These are phyloP conservation scores for Meta bourneti DNA, from an alignment of 2,888 invertebrate genomes.

Conservation along the genomic window DNA sequence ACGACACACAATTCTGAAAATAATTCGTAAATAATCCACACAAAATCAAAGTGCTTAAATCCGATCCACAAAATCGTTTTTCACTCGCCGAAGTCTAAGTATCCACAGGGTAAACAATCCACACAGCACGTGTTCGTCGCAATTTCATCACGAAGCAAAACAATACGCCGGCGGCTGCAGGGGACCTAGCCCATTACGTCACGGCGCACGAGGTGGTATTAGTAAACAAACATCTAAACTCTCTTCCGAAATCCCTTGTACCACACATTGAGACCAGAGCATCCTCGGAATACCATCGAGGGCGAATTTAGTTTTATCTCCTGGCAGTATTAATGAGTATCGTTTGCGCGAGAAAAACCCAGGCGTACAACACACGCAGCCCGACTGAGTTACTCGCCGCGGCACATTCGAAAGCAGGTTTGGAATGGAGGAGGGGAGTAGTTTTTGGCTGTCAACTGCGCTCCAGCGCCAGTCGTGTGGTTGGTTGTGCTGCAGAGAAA, in stretches of 20 bases:
- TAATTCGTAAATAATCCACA: not conserved
- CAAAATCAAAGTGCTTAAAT: slow-evolving; percentile 4
- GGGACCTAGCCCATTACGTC: slow-evolving; percentile 55
- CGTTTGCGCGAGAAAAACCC: not conserved
- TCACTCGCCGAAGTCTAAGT: not conserved
- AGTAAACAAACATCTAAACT: slow-evolving; percentile 43
- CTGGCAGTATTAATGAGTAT: not conserved
- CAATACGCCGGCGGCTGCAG: slow-evolving; percentile 40
- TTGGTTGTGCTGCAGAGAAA: slow-evolving; percentile 27
- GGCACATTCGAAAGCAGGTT: not conserved
- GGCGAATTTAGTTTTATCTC: not conserved
- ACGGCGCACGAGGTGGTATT: slow-evolving; percentile 38
- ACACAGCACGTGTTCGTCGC: slow-evolving; percentile 8
- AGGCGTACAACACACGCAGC: not conserved
- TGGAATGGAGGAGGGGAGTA: not conserved
- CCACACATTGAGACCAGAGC: slow-evolving; percentile 28
- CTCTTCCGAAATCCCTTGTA: slow-evolving; percentile 59
- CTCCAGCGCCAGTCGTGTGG: not conserved
- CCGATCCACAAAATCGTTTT: not conserved
- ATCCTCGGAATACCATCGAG: not conserved
- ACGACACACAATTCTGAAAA: not conserved
- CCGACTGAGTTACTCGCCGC: not conserved
- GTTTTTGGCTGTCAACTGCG: not conserved
- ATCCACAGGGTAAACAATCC: slow-evolving; percentile 14
- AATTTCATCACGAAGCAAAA: slow-evolving; percentile 30